phyloP scores from a whole-genome alignment of 1,140 invertebrate genomes.

The Zaprionus africanus region DNA sequence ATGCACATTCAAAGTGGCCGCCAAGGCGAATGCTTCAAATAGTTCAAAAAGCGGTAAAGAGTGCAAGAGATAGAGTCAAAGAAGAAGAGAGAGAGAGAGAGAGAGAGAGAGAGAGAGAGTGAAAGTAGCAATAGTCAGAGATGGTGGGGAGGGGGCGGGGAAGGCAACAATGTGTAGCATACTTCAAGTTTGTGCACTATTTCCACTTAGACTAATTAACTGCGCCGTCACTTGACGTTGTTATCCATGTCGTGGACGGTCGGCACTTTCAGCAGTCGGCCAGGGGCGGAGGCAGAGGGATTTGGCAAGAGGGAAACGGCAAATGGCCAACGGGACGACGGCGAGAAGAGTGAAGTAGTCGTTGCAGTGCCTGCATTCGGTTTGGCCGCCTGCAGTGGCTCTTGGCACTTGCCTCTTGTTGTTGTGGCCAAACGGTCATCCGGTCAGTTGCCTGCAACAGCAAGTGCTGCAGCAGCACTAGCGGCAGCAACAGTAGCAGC shows the following conservation, averaged over 20 bases:
- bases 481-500: constrained; percentile 23
- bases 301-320: not conserved
- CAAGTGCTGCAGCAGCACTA: not conserved
- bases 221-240: constrained; percentile 71
- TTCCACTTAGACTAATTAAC: constrained; percentile 82
- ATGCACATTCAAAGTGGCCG: constrained; percentile 65
- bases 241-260: constrained; percentile 43
- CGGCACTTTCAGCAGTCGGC: not conserved
- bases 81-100: not conserved
- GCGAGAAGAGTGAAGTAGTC: not conserved
- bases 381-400: constrained; percentile 7
- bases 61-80: no score
- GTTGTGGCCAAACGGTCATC: constrained; percentile 46
- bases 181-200: constrained; percentile 76
- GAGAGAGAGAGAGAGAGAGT: constrained; percentile 34
- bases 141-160: constrained; percentile 10
- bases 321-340: not conserved
- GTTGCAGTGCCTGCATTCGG: constrained; percentile 11
- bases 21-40: constrained; percentile 42
- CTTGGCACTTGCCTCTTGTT: constrained; percentile 31
- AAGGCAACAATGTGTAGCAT: constrained; percentile 57
- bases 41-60: constrained; percentile 9
- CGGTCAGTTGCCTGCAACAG: constrained; percentile 51
- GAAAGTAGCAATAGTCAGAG: constrained; percentile 41
- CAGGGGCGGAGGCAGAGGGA: not conserved